Conservation (phyloP, 2,113 vertebrate genomes). For the Lasiurus borealis region DNA sequence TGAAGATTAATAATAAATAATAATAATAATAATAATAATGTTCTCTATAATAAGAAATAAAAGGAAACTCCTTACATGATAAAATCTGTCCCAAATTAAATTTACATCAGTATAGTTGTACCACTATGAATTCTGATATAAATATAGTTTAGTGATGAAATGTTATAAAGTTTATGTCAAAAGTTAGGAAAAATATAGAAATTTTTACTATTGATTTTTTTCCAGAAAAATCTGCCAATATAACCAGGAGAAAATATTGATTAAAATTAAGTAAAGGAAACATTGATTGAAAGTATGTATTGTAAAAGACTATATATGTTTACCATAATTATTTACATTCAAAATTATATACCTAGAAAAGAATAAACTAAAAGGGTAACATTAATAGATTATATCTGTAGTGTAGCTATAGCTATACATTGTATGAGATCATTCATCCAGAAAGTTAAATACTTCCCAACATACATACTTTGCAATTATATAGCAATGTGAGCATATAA, state of each 20-base stretch:
- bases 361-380: neutral
- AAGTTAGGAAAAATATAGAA: neutral
- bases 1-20: neutral
- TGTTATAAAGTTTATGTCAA: neutral
- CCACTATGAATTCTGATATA: neutral
- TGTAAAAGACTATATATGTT: neutral
- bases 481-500: neutral
- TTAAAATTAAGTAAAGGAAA: neutral
- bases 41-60: neutral
- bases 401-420: neutral
- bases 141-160: neutral
- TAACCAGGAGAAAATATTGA: neutral
- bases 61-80: neutral
- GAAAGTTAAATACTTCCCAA: neutral
- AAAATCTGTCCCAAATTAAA: conserved; percentile 1
- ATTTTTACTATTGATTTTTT: neutral
- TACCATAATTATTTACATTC: neutral
- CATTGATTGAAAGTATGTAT: neutral
- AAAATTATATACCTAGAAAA: neutral
- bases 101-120: neutral
- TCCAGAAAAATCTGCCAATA: neutral
- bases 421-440: neutral
- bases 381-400: neutral
- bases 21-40: too few species aligned
- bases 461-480: neutral